Conservation (phyloP, 2,113 vertebrate species). For the Oriolus oriolus region DNA sequence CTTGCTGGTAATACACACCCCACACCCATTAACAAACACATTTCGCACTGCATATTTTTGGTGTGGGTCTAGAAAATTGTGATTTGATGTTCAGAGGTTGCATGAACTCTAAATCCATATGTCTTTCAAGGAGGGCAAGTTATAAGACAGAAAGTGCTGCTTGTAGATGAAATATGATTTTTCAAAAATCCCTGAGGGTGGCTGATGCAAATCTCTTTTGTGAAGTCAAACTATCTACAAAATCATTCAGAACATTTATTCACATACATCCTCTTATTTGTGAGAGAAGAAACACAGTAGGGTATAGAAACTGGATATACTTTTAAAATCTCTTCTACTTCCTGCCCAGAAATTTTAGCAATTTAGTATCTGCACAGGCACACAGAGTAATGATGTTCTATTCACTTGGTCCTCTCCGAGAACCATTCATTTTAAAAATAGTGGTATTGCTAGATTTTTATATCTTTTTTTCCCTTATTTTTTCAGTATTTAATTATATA, state of each 20-base stretch:
- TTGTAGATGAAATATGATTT: background rate
- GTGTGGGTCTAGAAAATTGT: background rate
- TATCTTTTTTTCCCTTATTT: background rate
- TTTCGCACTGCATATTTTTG: background rate
- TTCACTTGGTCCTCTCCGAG: background rate
- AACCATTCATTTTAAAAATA: background rate
- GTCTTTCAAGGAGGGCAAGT: background rate
- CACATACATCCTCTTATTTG: background rate
- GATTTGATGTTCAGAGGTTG: background rate
- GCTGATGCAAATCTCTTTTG: background rate
- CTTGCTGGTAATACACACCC: background rate
- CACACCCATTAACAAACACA: background rate
- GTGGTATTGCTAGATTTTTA: background rate
- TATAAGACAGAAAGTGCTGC: background rate
- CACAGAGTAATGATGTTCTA: background rate
- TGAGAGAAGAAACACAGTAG: background rate
- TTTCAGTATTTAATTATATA: background rate
- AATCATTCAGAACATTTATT: background rate
- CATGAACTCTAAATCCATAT: background rate
- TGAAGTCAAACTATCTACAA: background rate
- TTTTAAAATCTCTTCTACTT: background rate
- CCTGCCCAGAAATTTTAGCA: background rate
- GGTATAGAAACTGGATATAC: background rate
- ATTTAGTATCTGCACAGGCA: background rate
- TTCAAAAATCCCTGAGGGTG: background rate